Evolutionary conservation across 92 coral and sea anemone species (phyloP).

Genomic region (Desmophyllum pertusum): DNA sequence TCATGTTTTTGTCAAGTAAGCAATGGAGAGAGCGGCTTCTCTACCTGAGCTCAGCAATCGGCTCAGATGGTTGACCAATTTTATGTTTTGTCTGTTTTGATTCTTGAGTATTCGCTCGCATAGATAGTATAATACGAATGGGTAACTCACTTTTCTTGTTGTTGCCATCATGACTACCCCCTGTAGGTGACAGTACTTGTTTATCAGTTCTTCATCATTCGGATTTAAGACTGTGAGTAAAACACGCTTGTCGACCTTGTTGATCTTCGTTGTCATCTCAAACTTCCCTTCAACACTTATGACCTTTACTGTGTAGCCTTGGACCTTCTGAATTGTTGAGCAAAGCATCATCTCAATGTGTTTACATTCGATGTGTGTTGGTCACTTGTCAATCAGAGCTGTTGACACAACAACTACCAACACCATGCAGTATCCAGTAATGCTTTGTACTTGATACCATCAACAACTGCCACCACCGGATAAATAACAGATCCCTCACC

Average conservation of each 20-base stretch:
- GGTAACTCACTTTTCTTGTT: slow-evolving; percentile 46
- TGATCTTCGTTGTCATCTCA: slow-evolving; percentile 55
- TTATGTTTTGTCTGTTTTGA: no score
- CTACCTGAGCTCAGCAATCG: no score
- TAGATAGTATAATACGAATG: slow-evolving; percentile 68
- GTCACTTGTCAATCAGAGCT: slow-evolving; percentile 48
- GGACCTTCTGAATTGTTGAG: slow-evolving; percentile 56
- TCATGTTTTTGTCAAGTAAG: slow-evolving; percentile 47
- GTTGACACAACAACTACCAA: slow-evolving; percentile 67
- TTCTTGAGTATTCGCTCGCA: slow-evolving; percentile 69
- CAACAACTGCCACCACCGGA: slow-evolving; percentile 71
- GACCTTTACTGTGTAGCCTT: slow-evolving; percentile 37
- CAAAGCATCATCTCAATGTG: slow-evolving; percentile 68
- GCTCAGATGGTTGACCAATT: no score
- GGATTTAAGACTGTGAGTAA: slow-evolving; percentile 57
- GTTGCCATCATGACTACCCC: slow-evolving; percentile 46
- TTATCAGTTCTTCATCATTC: slow-evolving; percentile 50
- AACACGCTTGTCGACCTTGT: slow-evolving; percentile 62
- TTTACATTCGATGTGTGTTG: slow-evolving; percentile 44
- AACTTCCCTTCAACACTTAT: slow-evolving; percentile 39
- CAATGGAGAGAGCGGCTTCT: slow-evolving; percentile 10
- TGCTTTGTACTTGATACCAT: slow-evolving; percentile 68
- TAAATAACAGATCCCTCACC: slow-evolving; percentile 52
- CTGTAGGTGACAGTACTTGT: slow-evolving; percentile 40
- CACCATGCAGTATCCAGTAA: slow-evolving; percentile 67